phyloP scores from a whole-genome alignment of 2,797 vertebrate species.

The Hapalemur alaotrensis region DNA sequence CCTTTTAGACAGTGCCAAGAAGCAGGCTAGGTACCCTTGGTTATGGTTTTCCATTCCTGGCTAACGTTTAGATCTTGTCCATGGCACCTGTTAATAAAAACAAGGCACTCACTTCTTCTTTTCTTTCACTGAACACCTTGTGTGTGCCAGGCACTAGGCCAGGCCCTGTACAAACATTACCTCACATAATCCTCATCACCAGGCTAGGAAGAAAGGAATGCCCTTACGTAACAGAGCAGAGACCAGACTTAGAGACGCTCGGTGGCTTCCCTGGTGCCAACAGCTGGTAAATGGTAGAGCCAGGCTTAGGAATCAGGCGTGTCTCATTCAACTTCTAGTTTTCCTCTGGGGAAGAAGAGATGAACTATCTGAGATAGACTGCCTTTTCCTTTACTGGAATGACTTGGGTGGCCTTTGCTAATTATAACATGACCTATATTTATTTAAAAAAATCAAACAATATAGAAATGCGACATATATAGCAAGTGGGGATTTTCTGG shows the following conservation, averaged over 20 bases:
- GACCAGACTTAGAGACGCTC: neutral
- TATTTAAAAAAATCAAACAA: neutral
- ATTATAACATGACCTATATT: neutral
- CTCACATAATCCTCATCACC: neutral
- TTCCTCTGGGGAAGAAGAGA: neutral
- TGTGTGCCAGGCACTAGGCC: neutral
- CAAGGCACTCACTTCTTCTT: neutral
- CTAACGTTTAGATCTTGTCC: neutral
- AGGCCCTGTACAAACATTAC: neutral
- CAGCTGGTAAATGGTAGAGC: neutral
- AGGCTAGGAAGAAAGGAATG: neutral
- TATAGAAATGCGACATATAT: accelerated
- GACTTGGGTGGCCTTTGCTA: neutral
- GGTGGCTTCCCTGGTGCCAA: neutral
- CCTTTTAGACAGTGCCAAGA: neutral
- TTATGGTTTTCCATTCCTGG: accelerated
- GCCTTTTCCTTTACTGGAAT: neutral
- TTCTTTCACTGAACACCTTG: neutral
- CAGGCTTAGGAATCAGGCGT: neutral
- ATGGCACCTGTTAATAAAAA: neutral
- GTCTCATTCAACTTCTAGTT: neutral
- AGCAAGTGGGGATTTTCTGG: neutral
- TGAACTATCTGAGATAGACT: neutral
- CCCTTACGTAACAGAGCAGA: neutral
- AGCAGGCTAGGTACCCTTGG: neutral